Conservation (phyloP, 2,113 vertebrate species). For the Lampris incognitus region DNA sequence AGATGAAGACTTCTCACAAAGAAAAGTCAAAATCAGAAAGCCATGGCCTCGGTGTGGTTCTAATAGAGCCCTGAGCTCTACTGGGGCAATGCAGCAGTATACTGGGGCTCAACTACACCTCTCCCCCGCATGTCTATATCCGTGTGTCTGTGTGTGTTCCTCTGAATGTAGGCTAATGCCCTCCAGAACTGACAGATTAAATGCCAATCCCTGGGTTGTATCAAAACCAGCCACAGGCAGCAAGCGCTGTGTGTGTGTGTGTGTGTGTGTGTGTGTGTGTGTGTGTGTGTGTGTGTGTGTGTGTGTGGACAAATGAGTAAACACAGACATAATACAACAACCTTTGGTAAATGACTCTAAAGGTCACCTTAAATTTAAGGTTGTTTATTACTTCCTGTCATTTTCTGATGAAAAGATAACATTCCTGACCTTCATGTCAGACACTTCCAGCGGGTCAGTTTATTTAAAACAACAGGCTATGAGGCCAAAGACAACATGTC, state of each 20-base stretch:
- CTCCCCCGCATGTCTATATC: slow-evolving; percentile 7
- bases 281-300: slow-evolving; percentile 2
- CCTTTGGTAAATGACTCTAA: slow-evolving; percentile 65
- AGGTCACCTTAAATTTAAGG: slow-evolving; percentile 69
- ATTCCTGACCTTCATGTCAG: slow-evolving; percentile 67
- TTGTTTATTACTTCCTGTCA: slow-evolving; percentile 57
- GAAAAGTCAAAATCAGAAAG: slow-evolving; percentile 6
- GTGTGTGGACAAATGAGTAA: slow-evolving; percentile 26
- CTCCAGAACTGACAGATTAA: slow-evolving; percentile 75
- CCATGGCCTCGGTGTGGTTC: slow-evolving; percentile 33
- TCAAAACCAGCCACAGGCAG: slow-evolving; percentile 69
- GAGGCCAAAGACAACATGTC: slow-evolving; percentile 27
- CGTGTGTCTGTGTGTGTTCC: slow-evolving; percentile 49
- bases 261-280: slow-evolving; percentile 15
- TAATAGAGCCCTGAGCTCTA: slow-evolving; percentile 31
- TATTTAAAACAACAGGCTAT: slow-evolving; percentile 38
- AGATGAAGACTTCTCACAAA: slow-evolving; percentile 23
- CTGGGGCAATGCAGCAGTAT: slow-evolving; percentile 25
- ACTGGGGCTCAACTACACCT: slow-evolving; percentile 3
- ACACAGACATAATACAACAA: slow-evolving; percentile 63
- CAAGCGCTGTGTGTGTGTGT: slow-evolving; percentile 23
- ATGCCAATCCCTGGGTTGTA: slow-evolving; percentile 76
- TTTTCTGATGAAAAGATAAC: slow-evolving; percentile 57
- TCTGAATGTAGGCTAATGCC: slow-evolving; percentile 79
- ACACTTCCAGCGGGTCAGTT: slow-evolving; percentile 49